phyloP scores from a whole-genome alignment of 2,113 vertebrate genomes.

The Leucopsar rothschildi region DNA sequence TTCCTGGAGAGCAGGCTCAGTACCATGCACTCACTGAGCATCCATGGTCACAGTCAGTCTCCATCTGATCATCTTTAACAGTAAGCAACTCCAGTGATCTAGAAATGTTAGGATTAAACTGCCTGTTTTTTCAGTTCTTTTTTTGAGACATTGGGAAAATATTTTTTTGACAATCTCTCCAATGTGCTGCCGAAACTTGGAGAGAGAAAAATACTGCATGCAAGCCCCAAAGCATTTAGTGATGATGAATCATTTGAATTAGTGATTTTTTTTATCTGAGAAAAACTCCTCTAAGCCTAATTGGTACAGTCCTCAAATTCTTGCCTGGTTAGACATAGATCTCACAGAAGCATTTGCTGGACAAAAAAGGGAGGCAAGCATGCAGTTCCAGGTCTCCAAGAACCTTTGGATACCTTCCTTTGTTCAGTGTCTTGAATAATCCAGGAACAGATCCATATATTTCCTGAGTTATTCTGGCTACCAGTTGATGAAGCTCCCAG shows the following conservation, averaged over 20 bases:
- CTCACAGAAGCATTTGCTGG: neutral
- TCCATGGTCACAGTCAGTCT: neutral
- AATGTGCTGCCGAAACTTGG: neutral
- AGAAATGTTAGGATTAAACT: neutral
- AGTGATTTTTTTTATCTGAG: neutral
- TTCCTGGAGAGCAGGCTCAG: neutral
- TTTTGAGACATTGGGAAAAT: neutral
- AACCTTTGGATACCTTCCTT: neutral
- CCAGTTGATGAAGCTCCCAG: neutral
- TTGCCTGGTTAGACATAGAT: neutral
- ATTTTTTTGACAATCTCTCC: neutral
- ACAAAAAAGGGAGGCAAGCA: neutral
- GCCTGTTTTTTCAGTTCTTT: neutral
- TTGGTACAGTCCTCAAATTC: neutral
- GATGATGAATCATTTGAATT: neutral
- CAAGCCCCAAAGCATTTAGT: neutral
- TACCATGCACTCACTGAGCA: neutral
- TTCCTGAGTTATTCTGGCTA: neutral
- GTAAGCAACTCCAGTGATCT: neutral
- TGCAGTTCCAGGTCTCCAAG: neutral
- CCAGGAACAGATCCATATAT: neutral
- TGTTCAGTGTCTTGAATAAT: neutral
- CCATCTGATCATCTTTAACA: neutral
- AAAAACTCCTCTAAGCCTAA: neutral
- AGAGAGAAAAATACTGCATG: neutral